Evolutionary conservation across 2,113 vertebrate genomes (phyloP), one percentile per base, ranked within the genome.

Genomic region (Syngnathus floridae): DNA sequence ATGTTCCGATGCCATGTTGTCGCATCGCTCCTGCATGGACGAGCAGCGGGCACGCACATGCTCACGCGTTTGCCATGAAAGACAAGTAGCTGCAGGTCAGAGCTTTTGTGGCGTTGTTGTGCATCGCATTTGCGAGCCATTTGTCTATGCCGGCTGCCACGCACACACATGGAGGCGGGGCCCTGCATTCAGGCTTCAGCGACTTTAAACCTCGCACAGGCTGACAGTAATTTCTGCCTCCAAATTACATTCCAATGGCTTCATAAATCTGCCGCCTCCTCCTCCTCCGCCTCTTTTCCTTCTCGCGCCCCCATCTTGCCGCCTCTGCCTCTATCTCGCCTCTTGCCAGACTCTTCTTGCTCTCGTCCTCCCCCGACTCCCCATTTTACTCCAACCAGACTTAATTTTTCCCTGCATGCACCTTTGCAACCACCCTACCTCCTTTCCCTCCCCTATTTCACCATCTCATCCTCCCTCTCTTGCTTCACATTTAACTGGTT

Each of bases 161-260:
- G 60, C 56, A 73, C 66, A 68, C 80, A 64, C 69, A 59, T 5
- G 64, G 57, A 78, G 49, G 52, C 78, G 69, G 26, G 75, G 78
- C 75, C 82, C 73, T 74, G 80, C 83, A 88, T 86, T 85, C 83
- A 85, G 82, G 86, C 87, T 89, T 82, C 80, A 79, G 73, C 82
- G 87, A 86, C 79, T 88, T 90, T 89, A 90, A 88, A 88, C 84
- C 87, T 83, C 82, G 82, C 86, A 84, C 82, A 80, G 87, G 73
- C 84, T 89, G 89, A 91, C 87, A 89, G 87, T 90, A 88, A 90
- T 89, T 91, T 89, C 88, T 89, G 85, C 84, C 84, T 88, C 84
- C 87, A 91, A 89, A 91, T 91, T 88, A 90, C 86, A 90, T 90
- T 91, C 86, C 88, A 90, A 89, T 90, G 78, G 88, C 86, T 88